These are phyloP conservation scores for Menidia beryllina DNA, from an alignment of 2,113 vertebrate genomes.

Conservation along the genomic window DNA sequence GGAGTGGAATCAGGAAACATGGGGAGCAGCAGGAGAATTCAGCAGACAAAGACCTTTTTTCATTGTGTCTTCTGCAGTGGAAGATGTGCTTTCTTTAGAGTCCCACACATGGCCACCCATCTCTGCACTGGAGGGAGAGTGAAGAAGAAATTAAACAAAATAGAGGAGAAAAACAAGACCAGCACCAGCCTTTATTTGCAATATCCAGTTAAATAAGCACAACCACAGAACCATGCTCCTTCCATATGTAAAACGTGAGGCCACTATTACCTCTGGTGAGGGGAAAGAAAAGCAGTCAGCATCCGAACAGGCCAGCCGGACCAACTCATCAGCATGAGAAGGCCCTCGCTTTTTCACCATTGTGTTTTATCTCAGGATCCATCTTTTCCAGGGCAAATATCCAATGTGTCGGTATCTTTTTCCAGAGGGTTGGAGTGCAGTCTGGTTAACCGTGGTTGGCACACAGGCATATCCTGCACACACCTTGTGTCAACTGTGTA, in stretches of 20 bases:
- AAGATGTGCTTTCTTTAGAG: slow-evolving; percentile 37
- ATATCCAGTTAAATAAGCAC: slow-evolving; percentile 74
- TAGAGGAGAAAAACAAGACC: slow-evolving; percentile 40
- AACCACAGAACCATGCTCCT: slow-evolving; percentile 72
- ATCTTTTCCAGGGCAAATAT: neutral
- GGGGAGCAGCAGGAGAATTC: slow-evolving; percentile 37
- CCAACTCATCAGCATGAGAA: slow-evolving; percentile 2
- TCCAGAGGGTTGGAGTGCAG: neutral
- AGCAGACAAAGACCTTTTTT: slow-evolving; percentile 51
- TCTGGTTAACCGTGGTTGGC: slow-evolving; percentile 23
- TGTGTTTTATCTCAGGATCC: neutral
- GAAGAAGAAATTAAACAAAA: slow-evolving; percentile 15
- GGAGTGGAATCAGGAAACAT: slow-evolving; percentile 31
- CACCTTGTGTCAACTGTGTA: too few species aligned
- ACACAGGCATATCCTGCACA: neutral
- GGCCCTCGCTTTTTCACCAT: neutral
- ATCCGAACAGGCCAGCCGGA: slow-evolving; percentile 49
- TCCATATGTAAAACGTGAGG: slow-evolving; percentile 70
- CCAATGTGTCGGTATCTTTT: slow-evolving; percentile 4
- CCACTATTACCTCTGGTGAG: slow-evolving; percentile 61
- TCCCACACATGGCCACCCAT: slow-evolving; percentile 14
- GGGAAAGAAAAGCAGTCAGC: slow-evolving; percentile 45
- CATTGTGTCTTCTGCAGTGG: slow-evolving; percentile 17
- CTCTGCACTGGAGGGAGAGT: neutral
- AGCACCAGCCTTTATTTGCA: slow-evolving; percentile 76